Percentiles rank a stretch among this genome's conserved stretches.
These are phyloP conservation scores for Drosophila mercatorum DNA, from an alignment of 2,888 invertebrate species.

Conservation along the genomic window DNA sequence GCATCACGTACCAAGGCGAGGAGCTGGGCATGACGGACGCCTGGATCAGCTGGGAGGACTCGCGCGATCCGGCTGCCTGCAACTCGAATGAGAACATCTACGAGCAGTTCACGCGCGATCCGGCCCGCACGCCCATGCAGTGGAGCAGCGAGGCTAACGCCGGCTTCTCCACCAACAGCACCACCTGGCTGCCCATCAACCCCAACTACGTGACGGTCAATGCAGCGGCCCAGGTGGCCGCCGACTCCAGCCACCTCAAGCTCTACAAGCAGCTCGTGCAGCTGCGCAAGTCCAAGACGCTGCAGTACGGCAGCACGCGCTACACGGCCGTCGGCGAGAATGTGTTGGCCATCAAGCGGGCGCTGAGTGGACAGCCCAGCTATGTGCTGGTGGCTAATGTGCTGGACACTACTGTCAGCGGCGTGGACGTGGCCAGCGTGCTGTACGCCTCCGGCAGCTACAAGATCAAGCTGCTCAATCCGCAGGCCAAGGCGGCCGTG, in stretches of 20 bases:
- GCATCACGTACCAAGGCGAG: constrained; percentile 85
- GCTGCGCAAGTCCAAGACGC: constrained; percentile 78
- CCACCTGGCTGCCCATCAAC: constrained; percentile 85
- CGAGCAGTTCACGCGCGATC: constrained; percentile 87
- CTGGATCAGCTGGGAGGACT: constrained; percentile 87
- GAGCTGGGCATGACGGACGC: constrained; percentile 83
- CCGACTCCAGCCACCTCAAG: constrained; percentile 86
- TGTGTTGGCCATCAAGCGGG: constrained; percentile 79
- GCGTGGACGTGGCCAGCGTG: constrained; percentile 81
- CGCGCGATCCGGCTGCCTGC: constrained; percentile 86
- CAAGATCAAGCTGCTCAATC: constrained; percentile 70
- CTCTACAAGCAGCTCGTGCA: constrained; percentile 87
- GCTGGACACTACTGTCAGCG: constrained; percentile 65
- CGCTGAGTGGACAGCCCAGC: constrained; percentile 73
- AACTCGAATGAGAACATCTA: constrained; percentile 86
- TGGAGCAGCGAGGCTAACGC: constrained; percentile 86
- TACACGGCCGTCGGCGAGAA: constrained; percentile 75
- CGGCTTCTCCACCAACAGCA: constrained; percentile 80
- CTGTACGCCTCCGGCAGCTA: constrained; percentile 61
- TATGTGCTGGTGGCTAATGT: constrained; percentile 86
- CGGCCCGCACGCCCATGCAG: constrained; percentile 87
- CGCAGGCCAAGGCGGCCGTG: constrained; percentile 63
- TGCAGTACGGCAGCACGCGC: constrained; percentile 73
- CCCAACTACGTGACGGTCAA: constrained; percentile 87
- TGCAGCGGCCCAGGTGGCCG: constrained; percentile 85